These are phyloP conservation scores for Noturus placidus DNA, from an alignment of 2,113 vertebrate genomes.

Conservation along the genomic window DNA sequence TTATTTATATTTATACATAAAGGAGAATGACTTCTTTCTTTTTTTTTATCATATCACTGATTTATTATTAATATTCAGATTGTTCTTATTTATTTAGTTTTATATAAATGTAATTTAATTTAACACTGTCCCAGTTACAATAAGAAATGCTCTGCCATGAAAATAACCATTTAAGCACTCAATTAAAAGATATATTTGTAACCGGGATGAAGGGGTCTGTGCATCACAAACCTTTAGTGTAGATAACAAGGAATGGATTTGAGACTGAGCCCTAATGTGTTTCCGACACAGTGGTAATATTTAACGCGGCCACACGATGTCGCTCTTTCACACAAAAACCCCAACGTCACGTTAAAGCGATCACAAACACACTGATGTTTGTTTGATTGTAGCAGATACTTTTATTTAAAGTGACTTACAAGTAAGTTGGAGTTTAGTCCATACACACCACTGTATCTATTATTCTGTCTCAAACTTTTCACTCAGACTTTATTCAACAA, in stretches of 20 bases:
- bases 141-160: neutral
- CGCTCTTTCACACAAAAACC: slow-evolving; percentile 39
- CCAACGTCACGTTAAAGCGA: too few species aligned
- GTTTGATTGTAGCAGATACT: neutral
- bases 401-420: neutral
- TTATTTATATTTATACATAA: too few species aligned
- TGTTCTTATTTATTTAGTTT: too few species aligned
- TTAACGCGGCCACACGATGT: slow-evolving; percentile 7
- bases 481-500: too few species aligned
- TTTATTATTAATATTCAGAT: too few species aligned
- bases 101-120: neutral
- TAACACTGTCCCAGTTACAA: neutral
- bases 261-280: neutral
- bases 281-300: neutral
- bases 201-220: neutral
- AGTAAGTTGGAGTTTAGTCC: neutral
- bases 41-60: too few species aligned
- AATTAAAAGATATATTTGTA: neutral
- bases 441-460: neutral
- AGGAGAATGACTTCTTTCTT: too few species aligned
- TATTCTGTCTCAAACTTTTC: neutral
- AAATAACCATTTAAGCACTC: neutral
- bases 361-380: neutral
- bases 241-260: neutral
- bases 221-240: neutral